A percentile compares a stretch with the other conserved stretches of the same genome.
Conservation (phyloP, 2,888 invertebrate species). For the Synergus gifuensis region DNA sequence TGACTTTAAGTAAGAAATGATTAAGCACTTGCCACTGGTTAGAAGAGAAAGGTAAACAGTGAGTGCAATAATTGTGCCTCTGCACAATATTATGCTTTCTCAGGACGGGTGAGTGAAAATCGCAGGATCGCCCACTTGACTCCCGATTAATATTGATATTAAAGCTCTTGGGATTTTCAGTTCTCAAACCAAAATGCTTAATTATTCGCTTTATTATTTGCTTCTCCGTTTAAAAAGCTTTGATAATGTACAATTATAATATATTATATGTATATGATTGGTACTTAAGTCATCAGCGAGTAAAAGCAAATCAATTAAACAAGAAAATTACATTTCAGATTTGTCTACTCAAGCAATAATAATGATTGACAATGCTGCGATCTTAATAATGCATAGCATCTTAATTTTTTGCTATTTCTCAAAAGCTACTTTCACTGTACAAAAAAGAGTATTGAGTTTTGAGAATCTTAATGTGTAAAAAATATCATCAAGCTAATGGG, state of each 20-base stretch:
- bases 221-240: slow-evolving; percentile 8
- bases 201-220: neutral
- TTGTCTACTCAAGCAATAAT: neutral
- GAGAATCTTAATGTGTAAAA: neutral
- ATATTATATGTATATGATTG: neutral
- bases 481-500: neutral
- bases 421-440: neutral
- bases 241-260: neutral
- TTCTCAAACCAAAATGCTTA: neutral
- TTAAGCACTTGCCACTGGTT: neutral
- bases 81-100: neutral
- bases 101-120: neutral
- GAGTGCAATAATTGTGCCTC: neutral
- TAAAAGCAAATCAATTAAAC: slow-evolving; percentile 33
- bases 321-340: slow-evolving; percentile 16
- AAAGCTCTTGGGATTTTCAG: no score
- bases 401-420: neutral
- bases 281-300: slow-evolving; percentile 26
- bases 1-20: neutral
- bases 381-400: neutral
- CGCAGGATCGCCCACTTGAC: neutral
- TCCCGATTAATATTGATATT: neutral
- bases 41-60: slow-evolving; percentile 8
- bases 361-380: slow-evolving; percentile 12
- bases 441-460: neutral